Evolutionary conservation across 2,797 vertebrate genomes (phyloP), one percentile per base, ranked within the genome.

Genomic region (Acrossocheilus fasciatus): DNA sequence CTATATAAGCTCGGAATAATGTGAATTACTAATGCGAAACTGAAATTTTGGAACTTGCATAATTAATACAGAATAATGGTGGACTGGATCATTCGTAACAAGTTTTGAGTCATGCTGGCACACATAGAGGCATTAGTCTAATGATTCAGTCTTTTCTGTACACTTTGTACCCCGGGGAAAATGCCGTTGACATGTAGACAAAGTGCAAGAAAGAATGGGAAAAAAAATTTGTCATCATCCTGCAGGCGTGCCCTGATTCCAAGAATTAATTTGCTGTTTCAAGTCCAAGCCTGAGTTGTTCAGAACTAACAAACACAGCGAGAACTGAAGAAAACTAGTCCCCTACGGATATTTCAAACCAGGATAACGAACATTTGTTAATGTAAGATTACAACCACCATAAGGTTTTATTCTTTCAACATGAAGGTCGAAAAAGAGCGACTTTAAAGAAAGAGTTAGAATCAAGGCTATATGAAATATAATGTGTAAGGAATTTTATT

Each of bases 21-120:
- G 54, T 39, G 20, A 75, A 59, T 30, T 62, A 62, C 52, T 34
- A 47, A 66, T 34, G 43, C 8, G 23, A 72, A 70, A 64, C 64
- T 39, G 14, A 64, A 34, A 64, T 66, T 66, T 76, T 66, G 8
- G 59, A 47, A 50, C 72, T 83, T 75, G 57, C 59, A 66, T 76
- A 52, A 83, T 83, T 75, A 75, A 77, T 77, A 54, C 0, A 1
- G 34, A 68, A 52, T 52, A 78, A 69, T 77, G n/a, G 34, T 78
- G 62, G 62, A 84, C 74, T 57, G 45, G 73, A 69, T 78, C 17
- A 57, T 78, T 69, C n/a, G 18, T 66, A 78, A 85, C 34, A 69
- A n/a, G 64, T 78, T 70, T 79, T 70, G 50, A 78, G 50, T 79
- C 36, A 18, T 50, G 47, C 73, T 87, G 76, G 84, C 87, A 88